A percentile compares a stretch with the other conserved stretches of the same genome.
Conservation (phyloP, 2,797 vertebrate species). For the Malurus splendens region DNA sequence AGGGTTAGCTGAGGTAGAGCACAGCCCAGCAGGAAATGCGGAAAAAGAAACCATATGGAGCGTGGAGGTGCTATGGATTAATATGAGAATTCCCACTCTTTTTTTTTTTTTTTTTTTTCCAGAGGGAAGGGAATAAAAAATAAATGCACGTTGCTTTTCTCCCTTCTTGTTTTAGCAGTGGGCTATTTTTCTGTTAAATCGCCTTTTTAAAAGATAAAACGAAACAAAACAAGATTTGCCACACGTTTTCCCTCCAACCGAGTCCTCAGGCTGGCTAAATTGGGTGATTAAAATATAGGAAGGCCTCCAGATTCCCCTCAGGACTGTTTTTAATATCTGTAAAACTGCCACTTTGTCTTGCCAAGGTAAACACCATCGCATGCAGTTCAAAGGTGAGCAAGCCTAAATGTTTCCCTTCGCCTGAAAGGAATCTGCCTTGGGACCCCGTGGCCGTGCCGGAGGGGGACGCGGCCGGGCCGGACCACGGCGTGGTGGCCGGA, state of each 20-base stretch:
- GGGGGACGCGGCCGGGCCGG: constrained; percentile 69
- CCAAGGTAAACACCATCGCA: constrained; percentile 98
- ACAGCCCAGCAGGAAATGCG: constrained; percentile 34
- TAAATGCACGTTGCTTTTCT: background rate
- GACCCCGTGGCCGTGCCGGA: constrained; percentile 75
- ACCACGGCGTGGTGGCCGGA: constrained; percentile 59
- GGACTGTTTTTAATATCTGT: constrained; percentile 99
- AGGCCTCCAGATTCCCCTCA: constrained; percentile 85
- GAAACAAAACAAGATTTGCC: background rate
- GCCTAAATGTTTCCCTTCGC: constrained; percentile 91
- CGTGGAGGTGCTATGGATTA: constrained; percentile 21
- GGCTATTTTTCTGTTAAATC: constrained; percentile 26
- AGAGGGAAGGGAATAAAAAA: background rate
- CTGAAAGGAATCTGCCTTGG: constrained; percentile 88
- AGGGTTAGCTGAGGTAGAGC: constrained; percentile 62
- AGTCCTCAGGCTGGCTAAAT: constrained; percentile 74
- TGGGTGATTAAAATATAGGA: constrained; percentile 86
- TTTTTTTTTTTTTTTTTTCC: background rate
- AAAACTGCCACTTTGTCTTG: constrained; percentile 94
- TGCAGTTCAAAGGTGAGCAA: constrained; percentile 97
- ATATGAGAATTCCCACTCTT: constrained; percentile 16
- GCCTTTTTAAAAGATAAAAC: background rate
- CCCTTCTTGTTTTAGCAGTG: background rate
- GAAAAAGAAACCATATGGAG: constrained; percentile 41
- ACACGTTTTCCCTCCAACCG: constrained; percentile 42